Conservation (phyloP, 2,888 invertebrate genomes). For the Athetis lepigone region DNA sequence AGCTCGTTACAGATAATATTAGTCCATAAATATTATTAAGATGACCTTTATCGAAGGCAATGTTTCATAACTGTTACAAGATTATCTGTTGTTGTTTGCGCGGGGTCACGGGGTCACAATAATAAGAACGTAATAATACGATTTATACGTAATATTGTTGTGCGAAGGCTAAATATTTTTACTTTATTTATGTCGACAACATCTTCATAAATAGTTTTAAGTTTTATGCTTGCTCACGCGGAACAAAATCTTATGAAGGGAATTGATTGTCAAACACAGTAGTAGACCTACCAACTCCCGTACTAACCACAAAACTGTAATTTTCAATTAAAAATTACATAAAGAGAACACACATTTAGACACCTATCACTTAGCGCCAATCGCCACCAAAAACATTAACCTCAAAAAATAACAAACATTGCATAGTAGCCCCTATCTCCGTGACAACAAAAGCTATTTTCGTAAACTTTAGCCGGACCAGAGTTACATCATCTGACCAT, state of each 20-base stretch:
- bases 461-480: constrained; percentile 1
- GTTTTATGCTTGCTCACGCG: too few relatives aligned
- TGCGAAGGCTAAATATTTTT: too few relatives aligned
- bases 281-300: too few relatives aligned
- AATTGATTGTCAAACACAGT: too few relatives aligned
- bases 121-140: constrained; percentile 57
- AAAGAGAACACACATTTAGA: too few relatives aligned
- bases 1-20: constrained; percentile 56
- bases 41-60: constrained; percentile 58
- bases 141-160: constrained; percentile 30
- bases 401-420: neutral
- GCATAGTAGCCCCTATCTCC: neutral
- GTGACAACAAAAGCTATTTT: constrained; percentile 18
- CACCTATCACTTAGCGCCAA: too few relatives aligned
- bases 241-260: too few relatives aligned
- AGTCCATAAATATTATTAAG: constrained; percentile 61
- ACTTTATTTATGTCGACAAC: too few relatives aligned
- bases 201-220: too few relatives aligned
- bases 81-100: constrained; percentile 70
- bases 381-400: too few relatives aligned
- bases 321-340: too few relatives aligned
- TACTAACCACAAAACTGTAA: too few relatives aligned
- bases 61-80: constrained; percentile 64
- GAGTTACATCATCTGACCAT: constrained; percentile 48
- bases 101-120: constrained; percentile 65